Conservation (phyloP, 2,797 vertebrate species). For the Loriculus beryllinus region DNA sequence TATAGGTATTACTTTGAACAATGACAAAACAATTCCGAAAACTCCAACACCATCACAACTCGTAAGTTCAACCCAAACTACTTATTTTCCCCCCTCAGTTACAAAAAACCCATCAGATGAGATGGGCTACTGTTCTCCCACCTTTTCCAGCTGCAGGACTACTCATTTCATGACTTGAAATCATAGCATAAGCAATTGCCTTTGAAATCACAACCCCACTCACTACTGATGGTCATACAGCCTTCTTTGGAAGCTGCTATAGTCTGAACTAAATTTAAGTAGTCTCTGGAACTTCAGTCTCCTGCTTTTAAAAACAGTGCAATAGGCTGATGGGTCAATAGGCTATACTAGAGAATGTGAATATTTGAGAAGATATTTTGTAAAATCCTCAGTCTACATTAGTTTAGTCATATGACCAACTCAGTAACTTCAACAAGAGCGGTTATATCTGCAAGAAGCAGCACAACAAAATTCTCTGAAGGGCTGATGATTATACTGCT, state of each 20-base stretch:
- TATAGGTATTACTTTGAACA: background rate
- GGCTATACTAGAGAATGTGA: background rate
- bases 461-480: background rate
- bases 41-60: background rate
- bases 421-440: background rate
- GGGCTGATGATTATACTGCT: background rate
- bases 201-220: background rate
- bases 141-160: background rate
- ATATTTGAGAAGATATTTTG: background rate
- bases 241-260: background rate
- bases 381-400: background rate
- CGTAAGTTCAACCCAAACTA: background rate
- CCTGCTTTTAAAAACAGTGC: background rate
- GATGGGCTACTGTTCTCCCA: background rate
- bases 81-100: background rate
- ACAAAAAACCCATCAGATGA: background rate
- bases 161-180: background rate
- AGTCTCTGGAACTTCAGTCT: background rate
- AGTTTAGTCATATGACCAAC: background rate
- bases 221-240: background rate
- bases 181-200: background rate
- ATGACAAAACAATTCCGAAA: background rate
- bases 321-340: background rate
- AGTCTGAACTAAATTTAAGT: background rate
- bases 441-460: background rate